phyloP scores from a whole-genome alignment of 2,113 vertebrate genomes.

The Myrmophylax atrothorax region DNA sequence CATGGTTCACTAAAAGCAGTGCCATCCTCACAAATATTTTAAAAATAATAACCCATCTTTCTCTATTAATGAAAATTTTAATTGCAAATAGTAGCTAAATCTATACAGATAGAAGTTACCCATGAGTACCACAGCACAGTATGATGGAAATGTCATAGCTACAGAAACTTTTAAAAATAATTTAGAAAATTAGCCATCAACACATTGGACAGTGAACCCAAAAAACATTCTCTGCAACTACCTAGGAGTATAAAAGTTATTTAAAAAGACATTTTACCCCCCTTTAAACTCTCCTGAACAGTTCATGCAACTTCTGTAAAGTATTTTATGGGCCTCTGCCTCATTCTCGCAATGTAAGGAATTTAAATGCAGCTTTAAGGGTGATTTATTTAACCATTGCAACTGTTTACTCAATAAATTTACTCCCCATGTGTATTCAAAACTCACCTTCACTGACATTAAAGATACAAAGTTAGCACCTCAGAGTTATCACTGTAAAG shows the following conservation, averaged over 20 bases:
- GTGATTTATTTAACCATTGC: not conserved
- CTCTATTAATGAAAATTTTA: not conserved
- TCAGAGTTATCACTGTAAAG: not conserved
- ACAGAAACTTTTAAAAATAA: not conserved
- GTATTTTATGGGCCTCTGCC: not conserved
- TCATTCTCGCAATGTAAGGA: not conserved
- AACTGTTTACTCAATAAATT: not conserved
- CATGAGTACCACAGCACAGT: not conserved
- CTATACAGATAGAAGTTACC: not conserved
- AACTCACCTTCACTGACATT: not conserved
- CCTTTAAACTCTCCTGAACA: not conserved
- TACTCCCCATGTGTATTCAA: not conserved
- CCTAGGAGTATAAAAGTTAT: not conserved
- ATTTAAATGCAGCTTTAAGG: not conserved
- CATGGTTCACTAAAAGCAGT: not conserved
- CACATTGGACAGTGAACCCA: not conserved
- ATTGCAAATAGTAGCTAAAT: not conserved
- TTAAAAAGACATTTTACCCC: not conserved
- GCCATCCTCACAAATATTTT: not conserved
- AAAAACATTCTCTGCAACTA: not conserved
- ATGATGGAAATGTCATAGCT: not conserved
- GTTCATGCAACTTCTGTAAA: not conserved
- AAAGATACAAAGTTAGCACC: not conserved
- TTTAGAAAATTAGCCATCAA: not conserved
- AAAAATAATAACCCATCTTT: not conserved